These are phyloP conservation scores for Peribatodes rhomboidaria DNA, from an alignment of 2,888 invertebrate genomes.

Conservation along the genomic window DNA sequence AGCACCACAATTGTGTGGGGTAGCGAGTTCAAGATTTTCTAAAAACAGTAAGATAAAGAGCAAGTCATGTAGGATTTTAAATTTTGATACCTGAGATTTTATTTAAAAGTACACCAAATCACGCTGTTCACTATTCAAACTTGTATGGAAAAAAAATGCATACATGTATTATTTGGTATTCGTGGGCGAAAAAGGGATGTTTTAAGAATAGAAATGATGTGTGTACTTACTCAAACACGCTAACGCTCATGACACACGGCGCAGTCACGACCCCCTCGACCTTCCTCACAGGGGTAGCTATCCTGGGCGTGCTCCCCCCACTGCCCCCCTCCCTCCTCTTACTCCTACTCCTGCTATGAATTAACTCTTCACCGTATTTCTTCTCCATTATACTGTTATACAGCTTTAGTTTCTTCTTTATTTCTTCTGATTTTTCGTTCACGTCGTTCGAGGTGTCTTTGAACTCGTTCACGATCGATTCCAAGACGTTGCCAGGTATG, in stretches of 20 bases:
- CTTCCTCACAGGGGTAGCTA: constrained; percentile 62
- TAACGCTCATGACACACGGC: constrained; percentile 73
- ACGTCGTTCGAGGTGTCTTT: constrained; percentile 69
- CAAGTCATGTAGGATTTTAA: too few species aligned
- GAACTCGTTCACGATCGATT: constrained; percentile 79
- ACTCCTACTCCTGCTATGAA: constrained; percentile 84
- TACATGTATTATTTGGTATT: too few species aligned
- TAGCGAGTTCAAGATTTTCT: too few species aligned
- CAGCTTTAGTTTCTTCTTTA: constrained; percentile 86
- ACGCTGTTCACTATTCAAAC: too few species aligned
- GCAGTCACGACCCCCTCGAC: constrained; percentile 62
- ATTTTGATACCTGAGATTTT: too few species aligned
- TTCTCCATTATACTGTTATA: constrained; percentile 91
- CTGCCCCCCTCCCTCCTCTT: constrained; percentile 64
- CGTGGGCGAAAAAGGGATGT: too few species aligned
- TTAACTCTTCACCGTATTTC: constrained; percentile 90
- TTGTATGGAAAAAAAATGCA: too few species aligned
- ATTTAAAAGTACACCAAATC: too few species aligned
- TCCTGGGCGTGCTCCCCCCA: constrained; percentile 66
- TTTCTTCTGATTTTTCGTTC: constrained; percentile 63
- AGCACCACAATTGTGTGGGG: too few species aligned
- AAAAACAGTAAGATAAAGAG: too few species aligned
- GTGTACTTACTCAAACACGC: constrained; percentile 65
- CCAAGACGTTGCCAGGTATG: constrained; percentile 74
- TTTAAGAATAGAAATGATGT: too few species aligned